Conservation (phyloP, 2,113 vertebrate genomes). For the Xenus cinereus region DNA sequence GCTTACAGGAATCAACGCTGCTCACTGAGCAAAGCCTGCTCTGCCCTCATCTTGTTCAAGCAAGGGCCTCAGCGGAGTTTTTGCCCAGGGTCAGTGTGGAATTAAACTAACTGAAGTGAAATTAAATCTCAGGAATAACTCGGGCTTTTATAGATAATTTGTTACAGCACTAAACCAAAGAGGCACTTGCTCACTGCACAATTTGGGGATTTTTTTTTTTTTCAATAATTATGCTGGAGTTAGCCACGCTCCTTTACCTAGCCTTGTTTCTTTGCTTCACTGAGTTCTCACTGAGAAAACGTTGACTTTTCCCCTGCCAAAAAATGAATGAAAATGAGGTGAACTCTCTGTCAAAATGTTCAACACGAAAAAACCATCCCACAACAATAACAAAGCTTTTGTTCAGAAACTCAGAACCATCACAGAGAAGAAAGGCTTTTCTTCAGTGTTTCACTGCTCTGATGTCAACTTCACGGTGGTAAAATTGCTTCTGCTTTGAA, state of each 20-base stretch:
- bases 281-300: neutral
- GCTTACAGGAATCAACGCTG: neutral
- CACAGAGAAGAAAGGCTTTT: neutral
- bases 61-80: neutral
- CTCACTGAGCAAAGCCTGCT: neutral
- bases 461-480: neutral
- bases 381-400: neutral
- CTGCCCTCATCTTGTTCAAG: neutral
- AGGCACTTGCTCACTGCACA: neutral
- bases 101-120: neutral
- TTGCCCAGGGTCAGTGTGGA: neutral
- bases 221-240: neutral
- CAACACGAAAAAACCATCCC: neutral
- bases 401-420: neutral
- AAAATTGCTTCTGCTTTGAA: neutral
- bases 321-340: neutral
- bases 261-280: neutral
- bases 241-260: neutral
- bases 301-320: neutral
- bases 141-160: neutral
- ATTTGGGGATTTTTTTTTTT: neutral
- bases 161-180: neutral
- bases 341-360: neutral
- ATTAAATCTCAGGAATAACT: neutral
- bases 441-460: neutral